These are phyloP conservation scores for Acronicta alni DNA, from an alignment of 2,888 invertebrate genomes.

Conservation along the genomic window DNA sequence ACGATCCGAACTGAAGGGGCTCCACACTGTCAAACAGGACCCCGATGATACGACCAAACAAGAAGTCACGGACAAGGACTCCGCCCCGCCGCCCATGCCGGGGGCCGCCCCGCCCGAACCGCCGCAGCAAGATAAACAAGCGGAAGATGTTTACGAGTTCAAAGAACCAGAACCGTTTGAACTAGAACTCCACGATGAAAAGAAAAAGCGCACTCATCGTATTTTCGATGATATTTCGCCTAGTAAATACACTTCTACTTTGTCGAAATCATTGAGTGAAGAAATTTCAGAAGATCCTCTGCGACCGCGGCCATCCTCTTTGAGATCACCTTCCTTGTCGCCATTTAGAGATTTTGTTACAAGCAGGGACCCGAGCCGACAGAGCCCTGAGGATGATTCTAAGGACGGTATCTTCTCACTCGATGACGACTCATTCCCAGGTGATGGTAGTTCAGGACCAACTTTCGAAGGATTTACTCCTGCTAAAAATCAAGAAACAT, in stretches of 20 bases:
- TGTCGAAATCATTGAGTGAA: conserved; percentile 87
- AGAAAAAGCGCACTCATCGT: conserved; percentile 85
- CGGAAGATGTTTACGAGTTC: conserved; percentile 95
- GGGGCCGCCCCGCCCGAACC: conserved; percentile 64
- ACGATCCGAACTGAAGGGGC: conserved; percentile 94
- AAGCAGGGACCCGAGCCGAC: conserved; percentile 87
- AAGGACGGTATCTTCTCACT: conserved; percentile 90
- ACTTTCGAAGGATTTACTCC: conserved; percentile 89
- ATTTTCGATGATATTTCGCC: conserved; percentile 87
- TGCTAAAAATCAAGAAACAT: conserved; percentile 88
- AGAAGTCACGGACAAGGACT: conserved; percentile 72
- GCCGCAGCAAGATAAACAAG: conserved; percentile 76
- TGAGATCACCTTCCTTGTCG: conserved; percentile 82
- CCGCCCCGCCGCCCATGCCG: conserved; percentile 50
- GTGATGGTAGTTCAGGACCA: conserved; percentile 85
- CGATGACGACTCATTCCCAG: conserved; percentile 90
- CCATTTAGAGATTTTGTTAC: conserved; percentile 81
- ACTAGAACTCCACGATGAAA: conserved; percentile 92
- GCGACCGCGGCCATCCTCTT: conserved; percentile 70
- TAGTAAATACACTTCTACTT: conserved; percentile 82
- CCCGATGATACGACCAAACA: conserved; percentile 75
- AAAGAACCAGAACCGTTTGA: conserved; percentile 97
- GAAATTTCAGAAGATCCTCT: conserved; percentile 87
- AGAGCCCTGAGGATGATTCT: conserved; percentile 91
- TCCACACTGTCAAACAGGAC: conserved; percentile 88